Conservation (phyloP, 2,888 invertebrate genomes). For the Venustoraphidia nigricollis region DNA sequence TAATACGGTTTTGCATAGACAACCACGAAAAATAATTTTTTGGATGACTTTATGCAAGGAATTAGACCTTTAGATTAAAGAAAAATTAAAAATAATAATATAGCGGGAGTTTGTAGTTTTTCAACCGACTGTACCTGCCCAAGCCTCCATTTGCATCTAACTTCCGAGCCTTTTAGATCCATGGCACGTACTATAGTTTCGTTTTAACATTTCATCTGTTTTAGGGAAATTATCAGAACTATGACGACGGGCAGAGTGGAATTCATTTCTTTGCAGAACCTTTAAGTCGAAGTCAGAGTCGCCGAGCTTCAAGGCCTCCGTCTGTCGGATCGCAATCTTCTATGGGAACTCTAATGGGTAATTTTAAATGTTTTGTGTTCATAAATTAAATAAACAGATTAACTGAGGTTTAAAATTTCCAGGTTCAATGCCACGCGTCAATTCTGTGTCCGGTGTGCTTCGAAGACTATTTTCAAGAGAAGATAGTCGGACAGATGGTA, state of each 20-base stretch:
- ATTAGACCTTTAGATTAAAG: too few relatives aligned
- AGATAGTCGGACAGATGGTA: constrained; percentile 37
- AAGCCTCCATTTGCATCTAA: too few relatives aligned
- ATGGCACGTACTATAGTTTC: too few relatives aligned
- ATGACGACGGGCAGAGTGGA: constrained; percentile 54
- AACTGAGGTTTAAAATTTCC: constrained; percentile 15
- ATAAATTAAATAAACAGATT: background rate
- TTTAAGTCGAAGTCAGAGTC: constrained; percentile 20
- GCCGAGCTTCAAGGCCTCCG: constrained; percentile 15
- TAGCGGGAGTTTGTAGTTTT: too few relatives aligned
- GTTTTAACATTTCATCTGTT: constrained; percentile 4
- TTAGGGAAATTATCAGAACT: constrained; percentile 33
- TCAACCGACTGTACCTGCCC: too few relatives aligned
- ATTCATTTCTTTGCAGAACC: constrained; percentile 55
- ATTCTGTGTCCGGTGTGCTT: constrained; percentile 63
- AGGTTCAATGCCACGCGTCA: constrained; percentile 50
- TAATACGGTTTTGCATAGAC: too few relatives aligned
- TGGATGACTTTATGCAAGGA: too few relatives aligned
- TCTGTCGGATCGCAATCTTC: constrained; percentile 27
- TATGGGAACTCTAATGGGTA: constrained; percentile 21
- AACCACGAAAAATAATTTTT: too few relatives aligned
- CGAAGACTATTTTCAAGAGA: constrained; percentile 65
- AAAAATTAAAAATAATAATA: too few relatives aligned
- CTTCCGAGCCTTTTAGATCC: too few relatives aligned
- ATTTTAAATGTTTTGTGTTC: background rate